Evolutionary conservation across 2,888 invertebrate species (phyloP).

Genomic region (Epistrophe eligans): DNA sequence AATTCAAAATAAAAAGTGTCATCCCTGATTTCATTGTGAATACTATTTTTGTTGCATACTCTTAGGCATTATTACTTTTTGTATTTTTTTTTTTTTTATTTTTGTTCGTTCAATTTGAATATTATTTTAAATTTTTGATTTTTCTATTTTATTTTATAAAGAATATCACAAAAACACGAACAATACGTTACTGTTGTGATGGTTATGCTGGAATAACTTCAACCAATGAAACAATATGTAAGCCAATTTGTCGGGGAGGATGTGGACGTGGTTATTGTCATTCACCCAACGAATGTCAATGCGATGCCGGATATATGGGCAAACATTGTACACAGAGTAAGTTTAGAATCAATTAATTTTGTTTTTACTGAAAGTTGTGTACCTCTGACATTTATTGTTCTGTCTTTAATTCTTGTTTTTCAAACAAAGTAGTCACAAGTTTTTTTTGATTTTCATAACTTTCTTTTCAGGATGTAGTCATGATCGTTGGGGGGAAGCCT

Average conservation of each 20-base stretch:
- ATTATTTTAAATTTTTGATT: not conserved
- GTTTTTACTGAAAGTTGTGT: too few relatives aligned
- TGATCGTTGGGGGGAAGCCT: slow-evolving; percentile 90
- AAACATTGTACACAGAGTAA: slow-evolving; percentile 82
- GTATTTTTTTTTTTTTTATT: too few relatives aligned
- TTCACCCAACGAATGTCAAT: slow-evolving; percentile 86
- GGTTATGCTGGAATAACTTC: slow-evolving; percentile 87
- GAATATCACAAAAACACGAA: slow-evolving; percentile 88
- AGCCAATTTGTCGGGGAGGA: slow-evolving; percentile 82
- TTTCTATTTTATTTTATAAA: slow-evolving; percentile 77
- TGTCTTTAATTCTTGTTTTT: too few relatives aligned
- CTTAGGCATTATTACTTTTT: not conserved
- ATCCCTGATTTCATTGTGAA: slow-evolving; percentile 5
- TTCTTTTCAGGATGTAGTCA: slow-evolving; percentile 86
- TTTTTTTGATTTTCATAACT: not conserved
- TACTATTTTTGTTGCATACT: slow-evolving; percentile 35
- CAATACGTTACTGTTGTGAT: slow-evolving; percentile 90
- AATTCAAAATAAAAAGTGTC: too few relatives aligned
- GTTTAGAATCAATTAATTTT: slow-evolving; percentile 35
- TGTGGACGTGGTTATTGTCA: slow-evolving; percentile 85
- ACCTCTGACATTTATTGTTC: too few relatives aligned
- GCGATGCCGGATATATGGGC: slow-evolving; percentile 85
- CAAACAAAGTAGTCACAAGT: too few relatives aligned
- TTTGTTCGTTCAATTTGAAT: not conserved
- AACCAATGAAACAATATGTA: slow-evolving; percentile 82